Evolutionary conservation across 2,888 invertebrate species (phyloP).

Genomic region (Cotesia congregata): DNA sequence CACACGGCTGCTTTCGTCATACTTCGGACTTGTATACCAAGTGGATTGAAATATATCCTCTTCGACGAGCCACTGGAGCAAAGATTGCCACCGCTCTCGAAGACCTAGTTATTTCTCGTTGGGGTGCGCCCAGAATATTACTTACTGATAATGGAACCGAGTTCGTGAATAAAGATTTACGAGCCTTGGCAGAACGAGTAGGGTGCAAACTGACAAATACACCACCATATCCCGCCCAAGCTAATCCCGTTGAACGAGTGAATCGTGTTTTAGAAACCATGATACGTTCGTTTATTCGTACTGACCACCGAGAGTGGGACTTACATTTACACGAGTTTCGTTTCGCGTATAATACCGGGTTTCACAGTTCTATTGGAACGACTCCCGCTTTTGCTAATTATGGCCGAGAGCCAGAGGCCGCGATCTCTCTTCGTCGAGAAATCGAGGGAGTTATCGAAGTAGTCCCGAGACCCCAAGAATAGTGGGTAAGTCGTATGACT

Average conservation of each 20-base stretch:
- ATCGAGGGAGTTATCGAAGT: neutral
- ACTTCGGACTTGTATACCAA: conserved; percentile 35
- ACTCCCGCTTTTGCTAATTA: neutral
- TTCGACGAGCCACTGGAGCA: conserved; percentile 5
- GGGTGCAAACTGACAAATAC: conserved; percentile 24
- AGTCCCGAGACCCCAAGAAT: neutral
- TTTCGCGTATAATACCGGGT: conserved; percentile 45
- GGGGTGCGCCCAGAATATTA: conserved; percentile 30
- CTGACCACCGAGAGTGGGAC: conserved; percentile 39
- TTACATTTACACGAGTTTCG: conserved; percentile 41
- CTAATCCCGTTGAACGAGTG: conserved; percentile 35
- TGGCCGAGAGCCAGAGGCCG: neutral
- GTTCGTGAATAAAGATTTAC: conserved; percentile 24
- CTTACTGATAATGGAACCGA: conserved; percentile 40
- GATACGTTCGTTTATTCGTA: conserved; percentile 35
- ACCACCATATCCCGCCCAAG: conserved; percentile 38
- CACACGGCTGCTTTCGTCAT: conserved; percentile 29
- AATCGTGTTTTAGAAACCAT: conserved; percentile 35
- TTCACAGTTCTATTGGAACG: neutral
- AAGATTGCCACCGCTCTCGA: conserved; percentile 18
- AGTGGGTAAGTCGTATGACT: neutral
- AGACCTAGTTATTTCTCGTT: conserved; percentile 23
- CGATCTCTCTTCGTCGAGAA: neutral
- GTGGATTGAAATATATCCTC: conserved; percentile 29
- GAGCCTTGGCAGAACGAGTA: conserved; percentile 26